Conservation (phyloP, 2,888 invertebrate species). For the Rambutsinella grinnellia region DNA sequence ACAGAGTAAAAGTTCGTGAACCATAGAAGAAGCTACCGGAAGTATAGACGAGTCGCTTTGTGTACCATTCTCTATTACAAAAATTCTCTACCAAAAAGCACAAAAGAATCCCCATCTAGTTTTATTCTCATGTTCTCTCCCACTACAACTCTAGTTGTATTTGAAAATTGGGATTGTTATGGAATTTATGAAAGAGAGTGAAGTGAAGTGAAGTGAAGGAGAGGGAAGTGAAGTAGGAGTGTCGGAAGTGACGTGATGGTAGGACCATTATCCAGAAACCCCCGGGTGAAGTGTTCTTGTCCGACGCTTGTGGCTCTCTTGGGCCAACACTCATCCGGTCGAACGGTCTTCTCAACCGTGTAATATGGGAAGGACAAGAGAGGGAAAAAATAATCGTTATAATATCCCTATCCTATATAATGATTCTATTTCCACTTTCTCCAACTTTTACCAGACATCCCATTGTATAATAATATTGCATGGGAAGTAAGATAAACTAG, state of each 20-base stretch:
- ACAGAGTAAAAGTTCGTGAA: no score
- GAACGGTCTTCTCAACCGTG: constrained; percentile 43
- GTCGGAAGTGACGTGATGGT: constrained; percentile 63
- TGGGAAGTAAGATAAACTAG: no score
- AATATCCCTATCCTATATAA: constrained; percentile 26
- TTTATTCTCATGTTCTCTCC: no score
- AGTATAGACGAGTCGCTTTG: no score
- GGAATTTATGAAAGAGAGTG: constrained; percentile 45
- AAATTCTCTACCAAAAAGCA: no score
- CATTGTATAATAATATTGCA: constrained; percentile 17
- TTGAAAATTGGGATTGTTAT: constrained; percentile 29
- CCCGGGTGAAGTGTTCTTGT: constrained; percentile 60
- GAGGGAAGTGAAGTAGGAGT: constrained; percentile 57
- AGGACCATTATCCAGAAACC: constrained; percentile 58
- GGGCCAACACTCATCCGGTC: constrained; percentile 59
- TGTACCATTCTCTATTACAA: no score
- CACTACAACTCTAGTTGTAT: no score
- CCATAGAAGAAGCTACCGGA: no score
- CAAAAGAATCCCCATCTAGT: no score
- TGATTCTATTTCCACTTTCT: constrained; percentile 14
- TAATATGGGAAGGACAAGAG: constrained; percentile 13
- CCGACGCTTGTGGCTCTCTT: constrained; percentile 61
- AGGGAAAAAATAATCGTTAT: constrained; percentile 17
- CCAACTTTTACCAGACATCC: constrained; percentile 10
- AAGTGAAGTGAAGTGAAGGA: constrained; percentile 29